Conservation (phyloP, 2,113 vertebrate species). For the Plecotus auritus region DNA sequence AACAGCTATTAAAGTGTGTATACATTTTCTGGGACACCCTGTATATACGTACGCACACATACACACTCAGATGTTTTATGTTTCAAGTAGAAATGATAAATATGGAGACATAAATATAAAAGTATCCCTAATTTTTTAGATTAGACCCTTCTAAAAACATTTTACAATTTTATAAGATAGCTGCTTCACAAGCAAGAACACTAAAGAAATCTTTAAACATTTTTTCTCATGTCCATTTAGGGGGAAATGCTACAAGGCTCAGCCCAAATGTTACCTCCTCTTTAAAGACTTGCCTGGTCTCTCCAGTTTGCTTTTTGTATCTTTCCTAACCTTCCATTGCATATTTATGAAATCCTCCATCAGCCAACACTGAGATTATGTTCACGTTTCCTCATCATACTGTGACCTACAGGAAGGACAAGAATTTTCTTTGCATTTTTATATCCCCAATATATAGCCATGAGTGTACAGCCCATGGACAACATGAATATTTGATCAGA, state of each 20-base stretch:
- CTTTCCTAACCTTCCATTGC: not conserved
- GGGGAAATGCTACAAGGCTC: not conserved
- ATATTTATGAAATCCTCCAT: not conserved
- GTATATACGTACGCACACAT: fast-evolving
- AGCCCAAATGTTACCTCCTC: not conserved
- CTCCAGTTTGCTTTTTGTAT: not conserved
- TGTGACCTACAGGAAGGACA: not conserved
- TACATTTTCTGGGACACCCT: too few species aligned
- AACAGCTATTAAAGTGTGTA: too few species aligned
- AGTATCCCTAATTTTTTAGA: not conserved
- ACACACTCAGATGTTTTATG: not conserved
- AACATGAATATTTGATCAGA: not conserved
- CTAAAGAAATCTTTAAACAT: not conserved
- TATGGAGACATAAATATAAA: not conserved
- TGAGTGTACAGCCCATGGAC: not conserved
- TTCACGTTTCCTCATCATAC: not conserved
- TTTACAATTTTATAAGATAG: not conserved
- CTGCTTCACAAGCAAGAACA: not conserved
- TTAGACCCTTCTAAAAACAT: not conserved
- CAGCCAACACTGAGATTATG: not conserved
- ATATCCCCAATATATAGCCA: not conserved
- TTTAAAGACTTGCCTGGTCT: not conserved
- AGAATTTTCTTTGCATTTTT: not conserved
- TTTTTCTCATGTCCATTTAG: not conserved
- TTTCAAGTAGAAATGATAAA: not conserved